These are phyloP conservation scores for Rhagoletis pomonella DNA, from an alignment of 1,140 invertebrate species.

Conservation along the genomic window DNA sequence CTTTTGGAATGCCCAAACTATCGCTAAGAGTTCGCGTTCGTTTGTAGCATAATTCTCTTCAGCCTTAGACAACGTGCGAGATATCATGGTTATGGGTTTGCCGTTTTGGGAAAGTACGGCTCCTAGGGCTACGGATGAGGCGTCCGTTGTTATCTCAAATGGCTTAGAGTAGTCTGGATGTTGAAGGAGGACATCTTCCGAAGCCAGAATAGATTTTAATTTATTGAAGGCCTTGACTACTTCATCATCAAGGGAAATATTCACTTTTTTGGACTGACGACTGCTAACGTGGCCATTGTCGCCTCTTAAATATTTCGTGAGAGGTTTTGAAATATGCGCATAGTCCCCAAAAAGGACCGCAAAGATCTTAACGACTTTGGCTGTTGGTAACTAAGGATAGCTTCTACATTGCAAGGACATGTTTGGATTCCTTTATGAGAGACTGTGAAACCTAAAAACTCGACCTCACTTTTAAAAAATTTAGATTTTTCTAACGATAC, in stretches of 20 bases:
- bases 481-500: slow-evolving; percentile 74
- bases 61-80: slow-evolving; percentile 36
- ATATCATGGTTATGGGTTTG: too few species aligned
- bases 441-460: slow-evolving; percentile 39
- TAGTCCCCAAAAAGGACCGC: too few species aligned
- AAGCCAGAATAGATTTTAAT: slow-evolving; percentile 51
- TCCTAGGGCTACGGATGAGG: too few species aligned
- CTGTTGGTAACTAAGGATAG: slow-evolving; percentile 7
- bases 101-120: too few species aligned
- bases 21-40: slow-evolving; percentile 54
- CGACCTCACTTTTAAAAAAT: slow-evolving; percentile 66
- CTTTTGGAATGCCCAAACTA: slow-evolving; percentile 54
- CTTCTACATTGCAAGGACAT: slow-evolving; percentile 19
- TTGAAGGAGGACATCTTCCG: slow-evolving; percentile 19
- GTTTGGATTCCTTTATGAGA: slow-evolving; percentile 10
- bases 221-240: slow-evolving; percentile 53
- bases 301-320: too few species aligned
- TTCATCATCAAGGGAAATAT: slow-evolving; percentile 45
- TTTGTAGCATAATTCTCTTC: slow-evolving; percentile 55
- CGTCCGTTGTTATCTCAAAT: too few species aligned
- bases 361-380: too few species aligned
- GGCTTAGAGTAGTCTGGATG: slow-evolving; percentile 18
- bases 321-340: not conserved
- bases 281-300: too few species aligned
- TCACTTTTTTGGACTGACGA: too few species aligned